A percentile compares a stretch with the other conserved stretches of the same genome.
Evolutionary conservation across 1,140 invertebrate genomes (phyloP).

Genomic region (Agrilus planipennis): DNA sequence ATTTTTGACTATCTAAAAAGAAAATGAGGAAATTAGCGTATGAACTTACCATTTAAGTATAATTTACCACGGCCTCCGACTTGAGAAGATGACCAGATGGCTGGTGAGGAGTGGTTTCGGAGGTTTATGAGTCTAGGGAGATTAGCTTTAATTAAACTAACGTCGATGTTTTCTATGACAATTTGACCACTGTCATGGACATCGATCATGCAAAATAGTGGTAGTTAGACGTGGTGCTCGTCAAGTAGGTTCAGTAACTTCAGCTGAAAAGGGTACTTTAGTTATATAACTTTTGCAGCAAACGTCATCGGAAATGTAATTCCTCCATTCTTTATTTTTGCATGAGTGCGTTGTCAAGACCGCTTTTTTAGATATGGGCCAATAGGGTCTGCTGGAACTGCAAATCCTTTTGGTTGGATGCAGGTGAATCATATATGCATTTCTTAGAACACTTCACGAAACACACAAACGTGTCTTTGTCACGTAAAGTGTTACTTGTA

Average conservation of each 20-base stretch:
- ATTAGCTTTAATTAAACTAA: constrained; percentile 38
- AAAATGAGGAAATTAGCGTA: constrained; percentile 18
- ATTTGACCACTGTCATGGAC: constrained; percentile 27
- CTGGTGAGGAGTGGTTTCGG: constrained; percentile 36
- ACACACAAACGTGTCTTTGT: constrained; percentile 12
- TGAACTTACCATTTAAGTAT: constrained; percentile 22
- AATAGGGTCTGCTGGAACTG: constrained; percentile 24
- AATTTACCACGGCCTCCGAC: constrained; percentile 17
- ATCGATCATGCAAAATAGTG: constrained; percentile 25
- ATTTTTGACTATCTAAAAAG: constrained; percentile 18
- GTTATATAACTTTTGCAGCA: constrained; percentile 32
- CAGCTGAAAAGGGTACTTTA: constrained; percentile 33
- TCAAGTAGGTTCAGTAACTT: constrained; percentile 36
- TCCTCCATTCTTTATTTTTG: constrained; percentile 1
- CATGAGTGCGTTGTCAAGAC: constrained; percentile 4
- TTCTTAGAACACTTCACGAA: constrained; percentile 29
- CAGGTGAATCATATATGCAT: constrained; percentile 24
- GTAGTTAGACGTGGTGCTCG: constrained; percentile 29
- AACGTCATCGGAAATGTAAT: constrained; percentile 11
- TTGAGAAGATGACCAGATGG: constrained; percentile 28
- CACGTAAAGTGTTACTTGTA: constrained; percentile 1
- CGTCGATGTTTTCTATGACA: constrained; percentile 28
- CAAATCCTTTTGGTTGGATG: constrained; percentile 33
- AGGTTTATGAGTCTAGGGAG: constrained; percentile 35
- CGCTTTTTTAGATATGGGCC: constrained; percentile 34